These are phyloP conservation scores for Prinia subflava DNA, from an alignment of 2,113 vertebrate species.

Conservation along the genomic window DNA sequence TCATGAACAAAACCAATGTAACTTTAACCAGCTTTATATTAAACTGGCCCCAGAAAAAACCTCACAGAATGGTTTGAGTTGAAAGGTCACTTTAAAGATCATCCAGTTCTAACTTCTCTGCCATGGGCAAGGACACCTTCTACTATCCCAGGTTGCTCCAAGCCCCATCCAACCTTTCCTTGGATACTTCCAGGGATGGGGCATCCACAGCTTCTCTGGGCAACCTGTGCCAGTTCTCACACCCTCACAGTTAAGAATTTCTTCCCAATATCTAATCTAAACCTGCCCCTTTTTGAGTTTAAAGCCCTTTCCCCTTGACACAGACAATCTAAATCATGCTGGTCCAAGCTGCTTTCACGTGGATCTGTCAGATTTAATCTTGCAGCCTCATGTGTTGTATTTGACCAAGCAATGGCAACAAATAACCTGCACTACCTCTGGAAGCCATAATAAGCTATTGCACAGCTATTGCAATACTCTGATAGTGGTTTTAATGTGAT, in stretches of 20 bases:
- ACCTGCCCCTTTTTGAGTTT: not conserved
- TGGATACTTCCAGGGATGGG: not conserved
- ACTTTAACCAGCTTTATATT: not conserved
- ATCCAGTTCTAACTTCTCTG: not conserved
- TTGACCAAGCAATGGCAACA: not conserved
- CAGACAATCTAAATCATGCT: not conserved
- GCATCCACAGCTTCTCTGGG: not conserved
- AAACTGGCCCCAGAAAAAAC: not conserved
- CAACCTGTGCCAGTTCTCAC: not conserved
- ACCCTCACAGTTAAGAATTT: not conserved
- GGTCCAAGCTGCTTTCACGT: not conserved
- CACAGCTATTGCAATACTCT: not conserved
- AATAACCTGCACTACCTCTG: not conserved
- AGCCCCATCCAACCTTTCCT: not conserved
- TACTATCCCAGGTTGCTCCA: not conserved
- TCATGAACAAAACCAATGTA: not conserved
- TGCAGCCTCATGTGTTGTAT: not conserved
- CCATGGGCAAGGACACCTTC: not conserved
- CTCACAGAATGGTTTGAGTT: not conserved
- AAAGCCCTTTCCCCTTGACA: not conserved
- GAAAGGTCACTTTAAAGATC: not conserved
- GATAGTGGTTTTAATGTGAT: not conserved
- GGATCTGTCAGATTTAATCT: not conserved
- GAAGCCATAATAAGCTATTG: not conserved
- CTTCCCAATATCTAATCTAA: not conserved